These are phyloP conservation scores for Chondrosia reniformis DNA, from an alignment of 37 sponge, comb jelly and placozoan genomes.

Conservation along the genomic window DNA sequence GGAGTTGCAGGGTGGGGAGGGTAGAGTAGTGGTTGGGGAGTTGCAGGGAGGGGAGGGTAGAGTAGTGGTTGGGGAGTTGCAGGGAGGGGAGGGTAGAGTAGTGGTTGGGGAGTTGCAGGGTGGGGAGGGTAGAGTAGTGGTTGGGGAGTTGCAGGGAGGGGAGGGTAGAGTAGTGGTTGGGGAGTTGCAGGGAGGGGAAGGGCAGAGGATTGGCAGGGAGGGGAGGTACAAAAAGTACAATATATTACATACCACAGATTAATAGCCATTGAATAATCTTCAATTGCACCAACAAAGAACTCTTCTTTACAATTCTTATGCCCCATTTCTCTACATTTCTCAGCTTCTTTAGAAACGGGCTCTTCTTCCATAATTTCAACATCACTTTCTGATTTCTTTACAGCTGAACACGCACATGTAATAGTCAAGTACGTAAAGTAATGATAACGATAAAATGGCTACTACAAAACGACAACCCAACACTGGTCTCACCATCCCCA, in stretches of 20 bases:
- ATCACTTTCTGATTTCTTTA: conserved; percentile 15
- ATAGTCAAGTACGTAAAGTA: too few species aligned
- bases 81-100: too few species aligned
- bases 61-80: not conserved
- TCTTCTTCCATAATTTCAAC: not conserved
- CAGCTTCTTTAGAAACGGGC: not conserved
- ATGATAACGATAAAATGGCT: too few species aligned
- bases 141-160: too few species aligned
- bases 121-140: too few species aligned
- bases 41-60: not conserved
- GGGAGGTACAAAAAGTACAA: too few species aligned
- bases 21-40: not conserved
- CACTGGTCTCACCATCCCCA: too few species aligned
- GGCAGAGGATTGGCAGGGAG: too few species aligned
- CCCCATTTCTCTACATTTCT: not conserved
- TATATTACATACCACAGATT: conserved; percentile 20
- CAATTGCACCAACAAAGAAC: not conserved
- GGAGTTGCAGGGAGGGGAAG: too few species aligned
- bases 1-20: not conserved
- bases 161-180: too few species aligned
- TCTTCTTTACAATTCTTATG: not conserved
- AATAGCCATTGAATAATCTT: not conserved
- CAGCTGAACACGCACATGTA: conserved; percentile 7
- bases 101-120: too few species aligned
- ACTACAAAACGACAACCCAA: too few species aligned